Evolutionary conservation across 2,797 vertebrate species (phyloP).

Genomic region (Pachyuromys duprasi): DNA sequence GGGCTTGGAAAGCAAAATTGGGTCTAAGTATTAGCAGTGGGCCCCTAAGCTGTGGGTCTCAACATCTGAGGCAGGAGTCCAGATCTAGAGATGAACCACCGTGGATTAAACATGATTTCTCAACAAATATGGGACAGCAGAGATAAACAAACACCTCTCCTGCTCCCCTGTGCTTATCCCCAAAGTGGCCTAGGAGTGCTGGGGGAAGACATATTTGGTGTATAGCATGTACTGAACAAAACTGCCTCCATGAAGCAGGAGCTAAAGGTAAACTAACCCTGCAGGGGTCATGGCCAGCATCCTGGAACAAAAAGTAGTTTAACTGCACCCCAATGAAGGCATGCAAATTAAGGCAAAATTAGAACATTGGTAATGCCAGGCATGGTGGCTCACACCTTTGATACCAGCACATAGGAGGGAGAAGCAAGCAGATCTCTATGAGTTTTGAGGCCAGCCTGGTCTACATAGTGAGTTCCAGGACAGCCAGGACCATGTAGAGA

Average conservation of each 20-base stretch:
- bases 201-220: not conserved
- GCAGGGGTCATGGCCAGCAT: not conserved
- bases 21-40: not conserved
- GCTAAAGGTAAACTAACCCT: not conserved
- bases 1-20: not conserved
- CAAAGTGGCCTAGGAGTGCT: not conserved
- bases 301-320: not conserved
- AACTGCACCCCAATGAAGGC: not conserved
- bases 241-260: not conserved
- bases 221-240: not conserved
- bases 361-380: not conserved
- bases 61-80: not conserved
- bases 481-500: not conserved
- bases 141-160: not conserved
- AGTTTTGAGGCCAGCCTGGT: not conserved
- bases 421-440: not conserved
- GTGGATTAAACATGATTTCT: not conserved
- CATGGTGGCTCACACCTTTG: not conserved
- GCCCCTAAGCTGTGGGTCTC: not conserved
- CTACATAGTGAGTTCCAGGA: not conserved
- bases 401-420: not conserved
- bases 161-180: not conserved
- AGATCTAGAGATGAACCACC: not conserved
- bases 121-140: not conserved
- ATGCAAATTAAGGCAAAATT: not conserved